These are phyloP conservation scores for Leptobrachium leishanense DNA, from an alignment of 2,113 vertebrate species.

Conservation along the genomic window DNA sequence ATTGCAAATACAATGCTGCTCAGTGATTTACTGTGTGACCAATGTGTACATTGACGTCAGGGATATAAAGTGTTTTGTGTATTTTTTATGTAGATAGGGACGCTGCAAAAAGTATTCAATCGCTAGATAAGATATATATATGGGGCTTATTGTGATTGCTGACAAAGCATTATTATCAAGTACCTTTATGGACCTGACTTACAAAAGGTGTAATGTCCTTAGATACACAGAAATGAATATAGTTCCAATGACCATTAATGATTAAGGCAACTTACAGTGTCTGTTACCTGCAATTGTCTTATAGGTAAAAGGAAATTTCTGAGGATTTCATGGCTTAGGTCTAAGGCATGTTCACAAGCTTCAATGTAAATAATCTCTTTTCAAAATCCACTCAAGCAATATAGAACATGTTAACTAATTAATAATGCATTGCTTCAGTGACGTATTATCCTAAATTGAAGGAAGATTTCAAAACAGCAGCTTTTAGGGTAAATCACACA, in stretches of 20 bases:
- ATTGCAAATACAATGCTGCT: no score
- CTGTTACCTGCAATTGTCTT: conserved; percentile 31
- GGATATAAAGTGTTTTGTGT: no score
- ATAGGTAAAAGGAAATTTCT: background rate
- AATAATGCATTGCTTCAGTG: background rate
- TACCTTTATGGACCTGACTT: background rate
- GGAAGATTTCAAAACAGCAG: no score
- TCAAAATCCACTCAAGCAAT: background rate
- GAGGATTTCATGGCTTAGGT: background rate
- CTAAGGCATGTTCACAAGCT: background rate
- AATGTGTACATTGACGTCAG: no score
- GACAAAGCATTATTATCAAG: conserved; percentile 2
- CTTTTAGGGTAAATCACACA: no score
- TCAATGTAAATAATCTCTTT: conserved; percentile 13
- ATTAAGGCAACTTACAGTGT: conserved; percentile 25
- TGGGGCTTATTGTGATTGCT: background rate
- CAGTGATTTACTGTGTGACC: no score
- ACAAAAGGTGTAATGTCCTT: conserved; percentile 4
- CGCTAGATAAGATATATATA: no score
- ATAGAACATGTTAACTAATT: background rate
- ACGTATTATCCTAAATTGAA: no score
- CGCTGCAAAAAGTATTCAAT: no score
- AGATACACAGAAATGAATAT: conserved; percentile 20
- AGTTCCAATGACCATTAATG: conserved; percentile 30
- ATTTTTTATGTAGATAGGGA: no score